Percentiles rank a stretch among this genome's conserved stretches.
phyloP scores from a whole-genome alignment of 37 sponge, comb jelly and placozoan species.

The Petrosia ficiformis region DNA sequence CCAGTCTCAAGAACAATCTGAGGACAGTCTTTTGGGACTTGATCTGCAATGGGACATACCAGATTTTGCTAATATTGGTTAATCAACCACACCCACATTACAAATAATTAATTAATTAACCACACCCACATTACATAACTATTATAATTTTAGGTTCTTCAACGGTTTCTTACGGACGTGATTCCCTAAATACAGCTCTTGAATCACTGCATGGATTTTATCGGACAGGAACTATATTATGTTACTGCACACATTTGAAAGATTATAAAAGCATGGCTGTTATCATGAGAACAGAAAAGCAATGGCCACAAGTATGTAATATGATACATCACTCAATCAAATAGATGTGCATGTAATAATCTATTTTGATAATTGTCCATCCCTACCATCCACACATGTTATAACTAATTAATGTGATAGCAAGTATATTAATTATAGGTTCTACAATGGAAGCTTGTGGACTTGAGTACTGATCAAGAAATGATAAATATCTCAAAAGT shows the following conservation, averaged over 20 bases:
- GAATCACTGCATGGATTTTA: slow-evolving; percentile 50
- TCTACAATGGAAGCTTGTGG: no score
- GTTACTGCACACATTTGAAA: slow-evolving; percentile 43
- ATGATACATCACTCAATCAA: no score
- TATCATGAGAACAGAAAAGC: slow-evolving; percentile 23
- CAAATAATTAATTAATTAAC: no score
- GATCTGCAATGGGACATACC: slow-evolving; percentile 70
- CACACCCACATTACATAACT: no score
- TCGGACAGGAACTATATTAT: slow-evolving; percentile 26
- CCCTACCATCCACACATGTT: background rate
- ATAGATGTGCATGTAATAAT: no score
- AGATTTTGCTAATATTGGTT: slow-evolving; percentile 59
- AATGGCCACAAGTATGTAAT: slow-evolving; percentile 63
- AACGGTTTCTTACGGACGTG: slow-evolving; percentile 23
- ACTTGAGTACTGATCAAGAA: no score
- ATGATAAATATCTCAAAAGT: no score
- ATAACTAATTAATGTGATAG: background rate
- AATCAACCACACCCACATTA: no score
- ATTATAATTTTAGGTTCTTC: slow-evolving; percentile 31
- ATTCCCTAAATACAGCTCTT: slow-evolving; percentile 47
- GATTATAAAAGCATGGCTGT: slow-evolving; percentile 61
- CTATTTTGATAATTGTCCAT: background rate
- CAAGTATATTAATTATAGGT: background rate
- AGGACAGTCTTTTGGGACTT: slow-evolving; percentile 18
- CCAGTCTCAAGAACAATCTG: background rate